A percentile compares a stretch with the other conserved stretches of the same genome.
Conservation (phyloP, 2,113 vertebrate species). For the Saimiri boliviensis region DNA sequence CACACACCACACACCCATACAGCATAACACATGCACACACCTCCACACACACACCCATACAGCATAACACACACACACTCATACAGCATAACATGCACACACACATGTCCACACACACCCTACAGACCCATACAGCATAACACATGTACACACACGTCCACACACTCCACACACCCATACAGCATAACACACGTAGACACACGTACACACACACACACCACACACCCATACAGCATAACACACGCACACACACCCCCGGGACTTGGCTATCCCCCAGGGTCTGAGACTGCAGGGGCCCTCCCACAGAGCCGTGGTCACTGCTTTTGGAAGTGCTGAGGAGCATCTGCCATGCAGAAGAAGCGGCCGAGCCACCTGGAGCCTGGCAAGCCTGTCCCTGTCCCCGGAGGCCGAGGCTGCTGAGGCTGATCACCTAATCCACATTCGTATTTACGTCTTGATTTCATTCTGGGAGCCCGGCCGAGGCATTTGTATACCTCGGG, state of each 20-base stretch:
- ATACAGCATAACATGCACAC: too few relatives aligned
- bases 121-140: too few relatives aligned
- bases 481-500: neutral
- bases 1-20: too few relatives aligned
- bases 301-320: accelerated
- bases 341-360: neutral
- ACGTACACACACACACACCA: too few relatives aligned
- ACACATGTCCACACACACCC: too few relatives aligned
- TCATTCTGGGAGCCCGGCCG: neutral
- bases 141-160: too few relatives aligned
- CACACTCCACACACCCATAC: too few relatives aligned
- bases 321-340: accelerated
- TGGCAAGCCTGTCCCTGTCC: accelerated
- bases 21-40: too few relatives aligned
- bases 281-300: neutral
- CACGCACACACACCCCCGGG: accelerated
- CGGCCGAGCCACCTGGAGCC: accelerated
- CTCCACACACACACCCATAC: too few relatives aligned
- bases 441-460: neutral
- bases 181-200: too few relatives aligned
- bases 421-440: accelerated
- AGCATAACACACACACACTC: accelerated
- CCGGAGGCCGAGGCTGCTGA: neutral
- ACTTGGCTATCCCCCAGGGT: neutral
- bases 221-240: too few relatives aligned